Evolutionary conservation across 2,113 vertebrate genomes (phyloP).

Genomic region (Synchiropus splendidus): DNA sequence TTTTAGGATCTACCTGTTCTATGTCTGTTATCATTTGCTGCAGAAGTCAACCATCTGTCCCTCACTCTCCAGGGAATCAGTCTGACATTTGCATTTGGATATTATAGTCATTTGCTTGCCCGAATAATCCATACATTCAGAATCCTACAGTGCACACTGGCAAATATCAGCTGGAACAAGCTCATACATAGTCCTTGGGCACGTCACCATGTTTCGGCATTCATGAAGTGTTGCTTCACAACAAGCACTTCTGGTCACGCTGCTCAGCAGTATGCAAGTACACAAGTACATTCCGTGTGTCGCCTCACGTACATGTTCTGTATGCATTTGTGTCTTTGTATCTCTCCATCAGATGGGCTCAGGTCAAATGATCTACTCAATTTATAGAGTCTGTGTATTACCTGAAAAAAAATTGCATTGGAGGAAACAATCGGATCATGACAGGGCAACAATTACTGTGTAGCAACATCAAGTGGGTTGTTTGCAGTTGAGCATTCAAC

Average conservation of each 20-base stretch:
- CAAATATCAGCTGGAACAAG: slow-evolving; percentile 29
- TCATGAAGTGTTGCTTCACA: slow-evolving; percentile 3
- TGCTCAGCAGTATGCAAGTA: no score
- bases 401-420: no score
- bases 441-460: no score
- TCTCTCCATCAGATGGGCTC: no score
- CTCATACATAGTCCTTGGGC: slow-evolving; percentile 3
- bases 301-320: no score
- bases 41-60: slow-evolving; percentile 27
- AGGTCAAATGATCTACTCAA: no score
- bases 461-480: no score
- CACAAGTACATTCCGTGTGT: no score
- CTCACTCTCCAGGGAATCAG: slow-evolving; percentile 18
- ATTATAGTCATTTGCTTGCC: slow-evolving; percentile 43
- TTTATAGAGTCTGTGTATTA: no score
- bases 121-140: slow-evolving; percentile 36
- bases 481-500: no score
- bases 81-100: slow-evolving; percentile 51
- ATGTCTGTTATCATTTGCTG: slow-evolving; percentile 22
- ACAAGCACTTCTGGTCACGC: not conserved
- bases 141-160: slow-evolving; percentile 20
- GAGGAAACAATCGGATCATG: no score
- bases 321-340: no score
- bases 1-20: slow-evolving; percentile 10
- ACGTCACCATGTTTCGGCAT: slow-evolving; percentile 10